phyloP scores from a whole-genome alignment of 2,797 vertebrate species.

The Pseudochaenichthys georgianus region DNA sequence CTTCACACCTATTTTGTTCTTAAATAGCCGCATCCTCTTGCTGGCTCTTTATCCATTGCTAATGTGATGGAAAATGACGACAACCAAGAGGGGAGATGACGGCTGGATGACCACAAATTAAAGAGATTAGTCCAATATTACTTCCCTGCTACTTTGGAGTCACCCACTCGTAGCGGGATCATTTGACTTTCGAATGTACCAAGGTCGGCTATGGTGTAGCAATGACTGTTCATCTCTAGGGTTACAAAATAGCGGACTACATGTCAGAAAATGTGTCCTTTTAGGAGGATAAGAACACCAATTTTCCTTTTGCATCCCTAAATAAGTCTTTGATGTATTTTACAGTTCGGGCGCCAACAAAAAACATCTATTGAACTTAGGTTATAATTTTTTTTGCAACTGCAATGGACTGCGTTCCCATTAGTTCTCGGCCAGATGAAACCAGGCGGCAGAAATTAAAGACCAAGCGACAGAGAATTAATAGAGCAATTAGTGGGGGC shows the following conservation, averaged over 20 bases:
- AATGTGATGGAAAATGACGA: slow-evolving; percentile 83
- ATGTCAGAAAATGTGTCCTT: slow-evolving; percentile 1
- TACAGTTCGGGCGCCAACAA: background rate
- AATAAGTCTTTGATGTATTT: background rate
- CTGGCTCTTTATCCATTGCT: slow-evolving; percentile 70
- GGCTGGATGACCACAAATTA: slow-evolving; percentile 82
- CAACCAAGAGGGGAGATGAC: slow-evolving; percentile 69
- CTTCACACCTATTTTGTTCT: slow-evolving; percentile 60
- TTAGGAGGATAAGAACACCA: background rate
- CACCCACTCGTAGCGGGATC: slow-evolving; percentile 62
- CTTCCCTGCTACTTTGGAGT: slow-evolving; percentile 77
- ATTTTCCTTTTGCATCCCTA: background rate
- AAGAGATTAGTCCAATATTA: slow-evolving; percentile 82
- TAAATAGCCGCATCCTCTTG: slow-evolving; percentile 47
- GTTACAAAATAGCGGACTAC: slow-evolving; percentile 10
- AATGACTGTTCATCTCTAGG: slow-evolving; percentile 27
- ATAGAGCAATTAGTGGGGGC: slow-evolving; percentile 75
- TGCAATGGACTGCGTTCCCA: slow-evolving; percentile 41
- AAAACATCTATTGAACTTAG: slow-evolving; percentile 17
- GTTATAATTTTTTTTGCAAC: slow-evolving; percentile 9
- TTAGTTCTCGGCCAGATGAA: slow-evolving; percentile 64
- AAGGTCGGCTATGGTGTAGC: slow-evolving; percentile 47
- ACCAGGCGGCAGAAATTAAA: slow-evolving; percentile 68
- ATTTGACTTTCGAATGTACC: slow-evolving; percentile 60
- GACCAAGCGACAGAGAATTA: slow-evolving; percentile 68